Evolutionary conservation across 2,888 invertebrate species (phyloP).

Genomic region (Cheilosia pagana): DNA sequence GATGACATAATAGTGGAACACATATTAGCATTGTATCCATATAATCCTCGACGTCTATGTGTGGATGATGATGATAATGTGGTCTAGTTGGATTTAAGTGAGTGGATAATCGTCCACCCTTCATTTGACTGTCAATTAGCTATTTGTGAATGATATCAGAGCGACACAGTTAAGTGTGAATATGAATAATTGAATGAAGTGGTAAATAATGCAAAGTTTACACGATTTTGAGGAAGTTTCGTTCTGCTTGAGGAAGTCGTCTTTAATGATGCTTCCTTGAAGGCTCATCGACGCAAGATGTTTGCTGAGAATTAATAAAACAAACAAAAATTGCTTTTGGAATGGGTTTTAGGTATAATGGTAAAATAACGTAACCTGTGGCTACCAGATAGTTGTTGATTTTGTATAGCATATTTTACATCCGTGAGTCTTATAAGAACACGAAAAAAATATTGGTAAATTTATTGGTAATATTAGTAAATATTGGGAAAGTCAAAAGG

Average conservation of each 20-base stretch:
- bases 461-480: too few relatives aligned
- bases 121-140: conserved; percentile 39
- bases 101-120: conserved; percentile 44
- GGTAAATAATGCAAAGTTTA: too few relatives aligned
- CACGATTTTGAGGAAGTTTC: background rate
- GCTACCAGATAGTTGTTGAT: too few relatives aligned
- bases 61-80: conserved; percentile 37
- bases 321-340: too few relatives aligned
- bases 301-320: too few relatives aligned
- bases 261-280: background rate
- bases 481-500: too few relatives aligned
- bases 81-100: conserved; percentile 48
- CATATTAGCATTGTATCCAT: background rate
- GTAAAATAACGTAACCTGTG: too few relatives aligned
- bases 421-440: too few relatives aligned
- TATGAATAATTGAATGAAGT: conserved; percentile 10
- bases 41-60: conserved; percentile 2
- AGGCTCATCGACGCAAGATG: too few relatives aligned
- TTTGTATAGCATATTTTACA: too few relatives aligned
- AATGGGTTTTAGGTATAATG: background rate
- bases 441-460: too few relatives aligned
- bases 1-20: conserved; percentile 39
- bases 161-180: background rate
- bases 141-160: conserved; percentile 27
- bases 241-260: background rate